phyloP scores from a whole-genome alignment of 2,888 invertebrate genomes.

The Mesochorus sp. region DNA sequence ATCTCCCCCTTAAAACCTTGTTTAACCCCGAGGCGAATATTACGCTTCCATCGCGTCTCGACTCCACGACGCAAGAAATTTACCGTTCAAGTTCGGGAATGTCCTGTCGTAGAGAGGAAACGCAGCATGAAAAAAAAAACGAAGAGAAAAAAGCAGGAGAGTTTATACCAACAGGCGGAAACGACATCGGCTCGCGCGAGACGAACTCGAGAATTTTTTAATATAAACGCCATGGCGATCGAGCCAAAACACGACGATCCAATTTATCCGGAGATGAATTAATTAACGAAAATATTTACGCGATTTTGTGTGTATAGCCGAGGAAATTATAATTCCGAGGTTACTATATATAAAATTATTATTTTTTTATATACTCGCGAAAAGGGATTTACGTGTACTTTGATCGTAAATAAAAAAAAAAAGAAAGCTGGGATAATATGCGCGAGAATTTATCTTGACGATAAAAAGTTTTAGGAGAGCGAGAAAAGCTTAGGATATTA shows the following conservation, averaged over 20 bases:
- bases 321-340: too few relatives aligned
- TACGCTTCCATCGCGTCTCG: background rate
- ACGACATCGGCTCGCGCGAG: conserved; percentile 9
- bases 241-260: background rate
- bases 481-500: too few relatives aligned
- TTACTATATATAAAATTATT: too few relatives aligned
- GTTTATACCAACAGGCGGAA: background rate
- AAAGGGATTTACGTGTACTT: too few relatives aligned
- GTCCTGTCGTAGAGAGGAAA: conserved; percentile 4
- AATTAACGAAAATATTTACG: too few relatives aligned
- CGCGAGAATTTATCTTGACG: too few relatives aligned
- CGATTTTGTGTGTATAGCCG: too few relatives aligned
- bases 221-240: conserved; percentile 11
- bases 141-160: background rate
- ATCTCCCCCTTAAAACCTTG: background rate
- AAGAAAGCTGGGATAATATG: too few relatives aligned
- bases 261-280: too few relatives aligned
- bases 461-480: too few relatives aligned
- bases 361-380: too few relatives aligned
- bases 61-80: conserved; percentile 43
- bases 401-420: too few relatives aligned
- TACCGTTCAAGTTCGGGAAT: conserved; percentile 56
- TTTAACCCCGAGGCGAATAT: conserved; percentile 46
- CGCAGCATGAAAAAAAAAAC: background rate
- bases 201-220: background rate